Base-by-base conservation (phyloP, 2,113 vertebrate genomes). In the Microtus pennsylvanicus region DNA sequence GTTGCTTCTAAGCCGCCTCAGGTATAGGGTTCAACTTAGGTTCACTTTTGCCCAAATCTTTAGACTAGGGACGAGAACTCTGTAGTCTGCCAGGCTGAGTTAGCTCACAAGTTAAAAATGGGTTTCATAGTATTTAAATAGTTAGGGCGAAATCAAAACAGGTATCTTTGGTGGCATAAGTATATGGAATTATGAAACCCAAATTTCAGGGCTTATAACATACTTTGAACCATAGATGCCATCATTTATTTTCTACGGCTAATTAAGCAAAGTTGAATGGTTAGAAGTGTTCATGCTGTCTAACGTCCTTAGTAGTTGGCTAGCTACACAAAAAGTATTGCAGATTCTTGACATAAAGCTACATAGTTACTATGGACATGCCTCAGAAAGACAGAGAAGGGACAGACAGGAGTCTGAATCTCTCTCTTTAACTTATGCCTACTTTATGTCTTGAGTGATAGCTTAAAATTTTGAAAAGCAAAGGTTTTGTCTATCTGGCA, bases 141-240 rank as follows among this genome's bases (percentile, higher is more conserved):
- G 6, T 86, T 89, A 65, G 38, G 55, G 42, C 17, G 22, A 94
- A 95, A 96, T 77, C 69, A 74, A 61, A 92, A 87, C 11, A 77
- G 55, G 19, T 63, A 70, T 83, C 89, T 93, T 87, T 94, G 35
- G 9, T 90, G 21, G 76, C 12, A 91, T 9, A 91, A 42, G 19
- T 52, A 91, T 65, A 85, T 91, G 42, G 69, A 94, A 89, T 77
- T 69, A 75, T 89, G 58, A 94, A 94, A 92, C 70, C 77, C 33
- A 92, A 91, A 82, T 91, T 93, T 76, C 30, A 89, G 28, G 50
- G 38, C 63, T 45, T 26, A 47, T 69, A 75, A 87, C 63, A 1
- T 91, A 89, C 61, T 89, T 78, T 92, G 3, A 63, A 90, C 42
- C 22, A 75, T 4, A 82, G 72, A 83, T 28, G 24, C 55, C 24